These are phyloP conservation scores for Caenorhabditis panamensis DNA, from an alignment of 2,888 invertebrate genomes.

Conservation along the genomic window DNA sequence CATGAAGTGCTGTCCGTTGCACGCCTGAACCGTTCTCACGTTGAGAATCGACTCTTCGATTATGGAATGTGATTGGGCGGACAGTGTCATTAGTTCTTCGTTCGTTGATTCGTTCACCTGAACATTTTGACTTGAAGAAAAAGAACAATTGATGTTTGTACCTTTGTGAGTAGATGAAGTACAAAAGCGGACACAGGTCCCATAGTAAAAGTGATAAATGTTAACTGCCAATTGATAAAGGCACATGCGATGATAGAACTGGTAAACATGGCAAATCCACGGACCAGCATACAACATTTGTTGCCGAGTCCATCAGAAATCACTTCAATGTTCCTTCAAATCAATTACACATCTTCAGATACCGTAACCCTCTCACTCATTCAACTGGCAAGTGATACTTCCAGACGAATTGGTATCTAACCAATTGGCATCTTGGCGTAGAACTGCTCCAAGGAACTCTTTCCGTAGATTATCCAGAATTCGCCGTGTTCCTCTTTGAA, in stretches of 20 bases:
- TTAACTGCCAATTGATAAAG: slow-evolving; percentile 67
- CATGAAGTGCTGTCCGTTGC: slow-evolving; percentile 69
- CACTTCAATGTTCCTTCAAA: slow-evolving; percentile 62
- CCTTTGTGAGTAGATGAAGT: slow-evolving; percentile 67
- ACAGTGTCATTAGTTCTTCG: slow-evolving; percentile 51
- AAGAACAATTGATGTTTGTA: slow-evolving; percentile 3
- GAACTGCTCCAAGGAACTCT: slow-evolving; percentile 63
- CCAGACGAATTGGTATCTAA: slow-evolving; percentile 63
- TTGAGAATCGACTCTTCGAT: slow-evolving; percentile 69
- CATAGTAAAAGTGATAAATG: slow-evolving; percentile 64
- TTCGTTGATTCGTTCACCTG: slow-evolving; percentile 50
- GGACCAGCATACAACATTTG: slow-evolving; percentile 66
- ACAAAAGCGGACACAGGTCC: slow-evolving; percentile 69
- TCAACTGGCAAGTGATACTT: slow-evolving; percentile 65
- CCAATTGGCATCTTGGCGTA: slow-evolving; percentile 67
- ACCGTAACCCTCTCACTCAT: slow-evolving; percentile 59
- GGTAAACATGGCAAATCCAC: slow-evolving; percentile 69
- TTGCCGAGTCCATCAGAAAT: slow-evolving; percentile 67
- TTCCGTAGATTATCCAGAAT: slow-evolving; percentile 47
- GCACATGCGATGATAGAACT: slow-evolving; percentile 65
- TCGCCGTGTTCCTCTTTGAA: slow-evolving; percentile 50
- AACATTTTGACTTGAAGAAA: too few species aligned
- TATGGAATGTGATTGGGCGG: slow-evolving; percentile 57
- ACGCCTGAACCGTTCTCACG: slow-evolving; percentile 70
- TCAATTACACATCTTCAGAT: neutral